Evolutionary conservation across 2,888 invertebrate genomes (phyloP).

Genomic region (Acanthacorydalis orientalis): DNA sequence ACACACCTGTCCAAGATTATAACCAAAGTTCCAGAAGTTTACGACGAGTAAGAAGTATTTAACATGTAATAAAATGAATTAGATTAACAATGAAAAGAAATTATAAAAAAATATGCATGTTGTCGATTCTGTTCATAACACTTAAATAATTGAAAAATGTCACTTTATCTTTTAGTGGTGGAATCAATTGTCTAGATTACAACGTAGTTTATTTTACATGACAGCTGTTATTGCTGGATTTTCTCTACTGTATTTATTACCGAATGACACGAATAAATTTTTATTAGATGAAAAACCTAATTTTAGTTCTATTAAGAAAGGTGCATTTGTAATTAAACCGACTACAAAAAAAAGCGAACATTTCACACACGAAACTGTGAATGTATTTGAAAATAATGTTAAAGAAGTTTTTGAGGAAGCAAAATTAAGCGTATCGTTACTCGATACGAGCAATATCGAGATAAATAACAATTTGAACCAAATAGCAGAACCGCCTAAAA

Average conservation of each 20-base stretch:
- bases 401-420: neutral
- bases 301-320: conserved; percentile 15
- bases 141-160: too few species aligned
- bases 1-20: neutral
- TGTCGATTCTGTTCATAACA: too few species aligned
- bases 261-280: conserved; percentile 22
- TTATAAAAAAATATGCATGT: too few species aligned
- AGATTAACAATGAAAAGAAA: too few species aligned
- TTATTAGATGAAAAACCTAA: conserved; percentile 13
- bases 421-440: conserved; percentile 1
- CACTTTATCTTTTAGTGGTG: conserved; percentile 40
- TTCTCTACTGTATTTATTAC: conserved; percentile 42
- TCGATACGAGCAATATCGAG: conserved; percentile 3
- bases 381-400: conserved; percentile 13
- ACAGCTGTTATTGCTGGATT: conserved; percentile 35
- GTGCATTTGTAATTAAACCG: conserved; percentile 11
- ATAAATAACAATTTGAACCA: conserved; percentile 16
- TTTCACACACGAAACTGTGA: conserved; percentile 4
- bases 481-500: conserved; percentile 17
- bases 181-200: conserved; percentile 73
- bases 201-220: conserved; percentile 59
- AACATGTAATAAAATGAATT: too few species aligned
- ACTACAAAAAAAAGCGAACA: conserved; percentile 2
- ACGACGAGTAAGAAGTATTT: too few species aligned
- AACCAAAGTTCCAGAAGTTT: neutral